Base-by-base conservation (phyloP, 1,140 invertebrate species). In the Drosophila oshimai region DNA sequence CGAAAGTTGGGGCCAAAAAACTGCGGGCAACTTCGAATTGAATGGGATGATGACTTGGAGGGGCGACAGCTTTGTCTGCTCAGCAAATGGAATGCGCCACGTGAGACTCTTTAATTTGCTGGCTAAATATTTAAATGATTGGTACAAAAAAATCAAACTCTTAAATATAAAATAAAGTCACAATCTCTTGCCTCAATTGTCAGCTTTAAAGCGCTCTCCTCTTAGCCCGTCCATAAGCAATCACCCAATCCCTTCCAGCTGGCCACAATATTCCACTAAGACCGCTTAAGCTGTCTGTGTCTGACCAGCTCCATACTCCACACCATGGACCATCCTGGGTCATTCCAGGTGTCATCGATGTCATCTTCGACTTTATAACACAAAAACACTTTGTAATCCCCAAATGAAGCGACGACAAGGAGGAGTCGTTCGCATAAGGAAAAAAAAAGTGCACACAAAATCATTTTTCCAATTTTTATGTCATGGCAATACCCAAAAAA, bases 311-410 rank as follows among this genome's bases (percentile, higher is more conserved):
- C 13, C 24, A 44, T 22, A 24, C 20, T n/a, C 22, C 22, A 7
- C 17, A 10, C 2, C n/a, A n/a, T n/a, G n/a, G n/a, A n/a, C 13
- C 28, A 34, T 15, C 34, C 41, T 67, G 75, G 72, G 81, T 81
- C 73, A 67, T 60, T 74, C 51, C 81, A 86, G 81, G 81, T 86
- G 81, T 86, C 81, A 86, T 86, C 81, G 74, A 87, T 86, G 81
- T 86, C 81, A 87, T 86, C 81, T 86, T 86, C 81, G 81, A 86
- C 81, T 86, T 86, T 86, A 86, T 86, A 87, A 87, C 81, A 87
- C 81, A 86, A 86, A 86, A 86, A 87, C 81, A 86, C 81, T 86
- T 86, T 86, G 81, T 86, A 86, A 86, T 86, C 81, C 81, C 81
- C 83, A 88, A 86, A 86, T 86, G 81, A 88, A 86, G 81, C 81